Evolutionary conservation across 2,797 vertebrate species (phyloP), one percentile per base, ranked within the genome.

Genomic region (Myoxocephalus aenaeus): DNA sequence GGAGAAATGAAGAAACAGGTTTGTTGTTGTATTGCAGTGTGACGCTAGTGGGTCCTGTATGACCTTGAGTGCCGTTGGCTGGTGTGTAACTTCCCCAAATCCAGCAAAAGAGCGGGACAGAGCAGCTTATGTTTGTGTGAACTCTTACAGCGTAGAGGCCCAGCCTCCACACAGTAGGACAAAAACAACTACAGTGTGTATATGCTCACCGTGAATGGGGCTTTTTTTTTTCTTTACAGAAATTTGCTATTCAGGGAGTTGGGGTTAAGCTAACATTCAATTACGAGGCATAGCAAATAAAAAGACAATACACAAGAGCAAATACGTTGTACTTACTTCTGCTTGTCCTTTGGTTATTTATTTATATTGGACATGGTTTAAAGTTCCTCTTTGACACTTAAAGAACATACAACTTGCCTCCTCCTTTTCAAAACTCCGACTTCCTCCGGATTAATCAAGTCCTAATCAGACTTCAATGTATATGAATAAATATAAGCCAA

Each of bases 401-500:
- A n/a, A 59, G 18, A 15, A 32, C 25, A 65, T 46, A 13, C 17
- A 32, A 6, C 46, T 53, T 36, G 36, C 12, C 34, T 72, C 9
- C 2, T 57, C 32, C 40, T 58, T 70, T 42, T 25, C 36, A 18
- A 14, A 68, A 20, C 57, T 46, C 11, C 61, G 11, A 29, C 4
- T 9, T 57, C 56, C 22, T 72, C 64, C 46, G 44, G 27, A 2
- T 40, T 72, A 72, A 75, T 54, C 22, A 68, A 58, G 50, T 15
- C 38, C 18, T 77, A 59, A 66, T 74, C 54, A 56, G 20, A 57
- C 18, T 56, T 75, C 13, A 66, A n/a, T 40, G 38, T 54, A 80
- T 63, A 76, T 67, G 61, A 82, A 82, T 40, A 61, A 61, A 61
- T 61, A 36, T 59, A 8, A 34, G 44, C n/a, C 27, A 65, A 29